Conservation (phyloP, 2,797 vertebrate species). For the Gadopsis bispinosus region DNA sequence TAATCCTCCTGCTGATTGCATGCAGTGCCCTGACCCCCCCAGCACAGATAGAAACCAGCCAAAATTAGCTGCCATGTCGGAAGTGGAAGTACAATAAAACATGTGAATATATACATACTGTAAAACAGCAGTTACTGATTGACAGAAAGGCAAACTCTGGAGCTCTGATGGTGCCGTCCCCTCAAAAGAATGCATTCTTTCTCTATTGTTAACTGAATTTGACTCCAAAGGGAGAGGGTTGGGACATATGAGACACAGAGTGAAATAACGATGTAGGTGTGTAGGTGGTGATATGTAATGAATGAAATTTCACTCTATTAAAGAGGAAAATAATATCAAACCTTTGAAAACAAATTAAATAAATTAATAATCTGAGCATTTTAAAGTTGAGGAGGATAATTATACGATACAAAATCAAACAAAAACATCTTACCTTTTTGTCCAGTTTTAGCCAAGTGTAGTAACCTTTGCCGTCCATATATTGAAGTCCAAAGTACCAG, state of each 20-base stretch:
- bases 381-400: not conserved
- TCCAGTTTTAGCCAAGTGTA: constrained; percentile 95
- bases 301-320: not conserved
- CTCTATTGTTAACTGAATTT: constrained; percentile 27
- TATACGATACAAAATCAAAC: not conserved
- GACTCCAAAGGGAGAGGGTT: constrained; percentile 17
- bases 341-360: not conserved
- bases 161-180: constrained; percentile 19
- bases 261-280: not conserved
- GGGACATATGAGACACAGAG: not conserved
- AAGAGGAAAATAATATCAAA: not conserved
- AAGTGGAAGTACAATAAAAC: constrained; percentile 20
- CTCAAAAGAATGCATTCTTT: constrained; percentile 57
- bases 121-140: constrained; percentile 63
- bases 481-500: constrained; percentile 98
- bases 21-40: not conserved
- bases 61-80: constrained; percentile 9
- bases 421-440: constrained; percentile 90
- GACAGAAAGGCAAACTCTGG: constrained; percentile 66
- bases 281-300: not conserved
- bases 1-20: constrained; percentile 44
- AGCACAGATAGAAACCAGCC: constrained; percentile 25
- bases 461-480: constrained; percentile 93
- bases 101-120: constrained; percentile 21
- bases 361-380: not conserved